Percentiles rank a stretch among this genome's conserved stretches.
These are phyloP conservation scores for Fregata magnificens DNA, from an alignment of 2,113 vertebrate genomes.

Conservation along the genomic window DNA sequence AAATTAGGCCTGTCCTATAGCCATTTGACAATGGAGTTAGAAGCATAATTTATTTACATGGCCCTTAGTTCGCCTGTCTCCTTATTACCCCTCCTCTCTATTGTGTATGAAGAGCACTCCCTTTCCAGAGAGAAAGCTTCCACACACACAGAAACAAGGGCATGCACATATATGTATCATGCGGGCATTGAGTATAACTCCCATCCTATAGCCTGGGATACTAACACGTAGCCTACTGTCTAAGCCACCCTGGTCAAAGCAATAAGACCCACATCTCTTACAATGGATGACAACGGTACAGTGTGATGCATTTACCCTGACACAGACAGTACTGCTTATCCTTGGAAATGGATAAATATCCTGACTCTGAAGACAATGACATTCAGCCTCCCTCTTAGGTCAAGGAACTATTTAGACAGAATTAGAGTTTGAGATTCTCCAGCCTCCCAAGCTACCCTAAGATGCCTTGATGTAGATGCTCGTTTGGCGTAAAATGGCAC, in stretches of 20 bases:
- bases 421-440: background rate
- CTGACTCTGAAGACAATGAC: background rate
- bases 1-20: background rate
- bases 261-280: accelerated
- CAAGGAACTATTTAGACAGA: background rate
- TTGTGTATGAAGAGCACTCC: background rate
- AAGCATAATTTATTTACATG: background rate
- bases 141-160: background rate
- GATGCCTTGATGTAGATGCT: background rate
- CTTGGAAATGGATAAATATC: background rate
- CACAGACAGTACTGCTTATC: background rate
- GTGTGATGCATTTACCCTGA: background rate
- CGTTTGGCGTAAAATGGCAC: background rate
- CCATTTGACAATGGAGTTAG: background rate
- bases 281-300: accelerated
- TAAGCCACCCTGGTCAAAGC: background rate
- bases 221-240: too few species aligned
- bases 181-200: too few species aligned
- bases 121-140: background rate
- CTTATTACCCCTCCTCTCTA: background rate
- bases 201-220: background rate
- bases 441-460: background rate
- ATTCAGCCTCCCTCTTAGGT: background rate
- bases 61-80: background rate
- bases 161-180: accelerated